Evolutionary conservation across 1,140 invertebrate genomes (phyloP).

Genomic region (Lamellibrachia luymesi): DNA sequence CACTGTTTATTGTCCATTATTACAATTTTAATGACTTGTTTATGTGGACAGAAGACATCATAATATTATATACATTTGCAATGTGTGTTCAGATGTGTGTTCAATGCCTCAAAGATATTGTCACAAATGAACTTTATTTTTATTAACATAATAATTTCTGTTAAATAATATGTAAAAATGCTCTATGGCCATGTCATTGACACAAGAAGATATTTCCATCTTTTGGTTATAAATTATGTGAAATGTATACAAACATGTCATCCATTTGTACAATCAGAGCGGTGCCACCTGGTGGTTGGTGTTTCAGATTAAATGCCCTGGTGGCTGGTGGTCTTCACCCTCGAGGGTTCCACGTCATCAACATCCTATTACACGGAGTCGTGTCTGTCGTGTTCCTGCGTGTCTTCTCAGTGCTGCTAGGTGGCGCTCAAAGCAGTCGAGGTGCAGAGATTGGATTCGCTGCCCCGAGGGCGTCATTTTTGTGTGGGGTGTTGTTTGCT

Average conservation of each 20-base stretch:
- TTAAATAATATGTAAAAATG: no score
- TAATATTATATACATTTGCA: no score
- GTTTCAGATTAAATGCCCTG: conserved; percentile 71
- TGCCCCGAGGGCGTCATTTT: conserved; percentile 55
- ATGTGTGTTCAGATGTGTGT: no score
- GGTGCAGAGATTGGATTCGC: conserved; percentile 16
- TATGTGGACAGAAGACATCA: no score
- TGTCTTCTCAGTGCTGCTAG: conserved; percentile 59
- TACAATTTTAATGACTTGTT: no score
- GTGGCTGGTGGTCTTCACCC: conserved; percentile 62
- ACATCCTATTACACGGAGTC: conserved; percentile 58
- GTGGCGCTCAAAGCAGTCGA: conserved; percentile 18
- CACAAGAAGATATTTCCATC: no score
- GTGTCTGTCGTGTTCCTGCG: conserved; percentile 53
- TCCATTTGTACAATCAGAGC: neutral
- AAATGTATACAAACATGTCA: neutral
- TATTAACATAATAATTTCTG: no score
- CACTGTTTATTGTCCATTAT: no score
- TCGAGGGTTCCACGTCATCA: conserved; percentile 58
- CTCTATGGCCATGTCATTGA: no score
- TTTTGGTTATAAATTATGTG: no score
- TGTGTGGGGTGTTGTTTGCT: conserved; percentile 78
- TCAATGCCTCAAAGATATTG: no score
- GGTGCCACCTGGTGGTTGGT: neutral
- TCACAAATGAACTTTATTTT: no score